A percentile compares a stretch with the other conserved stretches of the same genome.
Conservation (phyloP, 2,797 vertebrate genomes). For the Tinamus major region DNA sequence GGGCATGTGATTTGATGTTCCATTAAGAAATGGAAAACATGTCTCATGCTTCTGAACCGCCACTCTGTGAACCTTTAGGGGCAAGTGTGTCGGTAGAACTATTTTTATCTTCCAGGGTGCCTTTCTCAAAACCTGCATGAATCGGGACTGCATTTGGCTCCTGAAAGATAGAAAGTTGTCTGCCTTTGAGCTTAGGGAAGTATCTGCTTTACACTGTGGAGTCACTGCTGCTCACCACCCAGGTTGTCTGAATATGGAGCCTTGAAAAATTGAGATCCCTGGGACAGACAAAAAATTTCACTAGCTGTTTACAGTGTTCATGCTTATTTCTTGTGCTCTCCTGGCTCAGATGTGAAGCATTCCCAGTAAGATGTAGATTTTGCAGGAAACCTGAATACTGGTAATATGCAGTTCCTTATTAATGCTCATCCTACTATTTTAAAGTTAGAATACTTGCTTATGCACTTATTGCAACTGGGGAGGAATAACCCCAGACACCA, state of each 20-base stretch:
- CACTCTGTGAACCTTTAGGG: not conserved
- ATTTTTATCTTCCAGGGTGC: not conserved
- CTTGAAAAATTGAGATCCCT: not conserved
- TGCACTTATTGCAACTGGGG: not conserved
- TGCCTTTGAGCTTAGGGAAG: not conserved
- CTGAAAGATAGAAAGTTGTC: not conserved
- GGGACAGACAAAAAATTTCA: not conserved
- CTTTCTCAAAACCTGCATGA: not conserved
- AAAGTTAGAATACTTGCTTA: not conserved
- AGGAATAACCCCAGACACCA: too few species aligned
- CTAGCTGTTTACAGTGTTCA: not conserved
- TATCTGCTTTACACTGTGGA: not conserved
- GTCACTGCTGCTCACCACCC: not conserved
- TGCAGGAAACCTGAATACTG: not conserved
- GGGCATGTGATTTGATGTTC: conserved; percentile 7
- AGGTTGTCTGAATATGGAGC: not conserved
- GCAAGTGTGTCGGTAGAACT: conserved; percentile 4
- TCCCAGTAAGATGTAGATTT: not conserved
- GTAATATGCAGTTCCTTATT: not conserved
- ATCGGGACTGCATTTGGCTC: not conserved
- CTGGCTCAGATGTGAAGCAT: not conserved
- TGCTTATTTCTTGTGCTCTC: not conserved
- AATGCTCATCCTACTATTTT: not conserved
- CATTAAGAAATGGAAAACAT: conserved; percentile 2
- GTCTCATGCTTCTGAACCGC: not conserved